A percentile compares a stretch with the other conserved stretches of the same genome.
These are phyloP conservation scores for Eupeodes latifasciatus DNA, from an alignment of 2,888 invertebrate species.

Conservation along the genomic window DNA sequence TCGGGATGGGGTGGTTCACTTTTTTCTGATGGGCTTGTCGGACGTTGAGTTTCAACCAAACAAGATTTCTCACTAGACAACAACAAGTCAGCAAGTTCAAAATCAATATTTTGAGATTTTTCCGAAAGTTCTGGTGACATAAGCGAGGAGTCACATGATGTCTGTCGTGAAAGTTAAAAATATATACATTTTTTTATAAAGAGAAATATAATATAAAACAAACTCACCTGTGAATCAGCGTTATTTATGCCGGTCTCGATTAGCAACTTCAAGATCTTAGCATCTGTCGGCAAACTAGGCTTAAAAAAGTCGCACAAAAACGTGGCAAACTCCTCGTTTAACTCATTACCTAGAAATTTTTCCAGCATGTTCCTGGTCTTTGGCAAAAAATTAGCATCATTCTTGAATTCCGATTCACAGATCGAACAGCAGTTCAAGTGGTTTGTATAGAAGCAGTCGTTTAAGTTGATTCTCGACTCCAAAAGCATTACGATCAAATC, in stretches of 20 bases:
- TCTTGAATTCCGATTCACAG: slow-evolving; percentile 83
- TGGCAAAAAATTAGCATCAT: slow-evolving; percentile 82
- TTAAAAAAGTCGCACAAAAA: slow-evolving; percentile 85
- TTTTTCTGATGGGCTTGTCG: slow-evolving; percentile 83
- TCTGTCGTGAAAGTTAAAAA: slow-evolving; percentile 75
- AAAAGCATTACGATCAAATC: slow-evolving; percentile 83
- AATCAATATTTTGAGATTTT: slow-evolving; percentile 84
- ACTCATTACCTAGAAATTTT: slow-evolving; percentile 83
- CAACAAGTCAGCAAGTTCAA: slow-evolving; percentile 83
- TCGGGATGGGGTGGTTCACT: slow-evolving; percentile 82
- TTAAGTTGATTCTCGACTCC: slow-evolving; percentile 83
- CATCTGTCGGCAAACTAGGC: slow-evolving; percentile 88
- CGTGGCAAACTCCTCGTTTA: slow-evolving; percentile 83
- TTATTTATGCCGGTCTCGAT: slow-evolving; percentile 90
- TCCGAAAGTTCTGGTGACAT: slow-evolving; percentile 84
- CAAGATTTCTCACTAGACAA: slow-evolving; percentile 84
- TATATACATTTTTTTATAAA: neutral
- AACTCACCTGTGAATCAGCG: slow-evolving; percentile 81
- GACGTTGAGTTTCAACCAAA: slow-evolving; percentile 82
- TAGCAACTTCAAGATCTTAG: slow-evolving; percentile 89
- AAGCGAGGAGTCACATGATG: slow-evolving; percentile 83
- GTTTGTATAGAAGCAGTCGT: slow-evolving; percentile 84
- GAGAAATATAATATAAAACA: neutral
- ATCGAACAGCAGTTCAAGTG: slow-evolving; percentile 85
- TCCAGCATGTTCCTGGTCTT: slow-evolving; percentile 83